These are phyloP conservation scores for Sycophila texana DNA, from an alignment of 2,888 invertebrate species.

Conservation along the genomic window DNA sequence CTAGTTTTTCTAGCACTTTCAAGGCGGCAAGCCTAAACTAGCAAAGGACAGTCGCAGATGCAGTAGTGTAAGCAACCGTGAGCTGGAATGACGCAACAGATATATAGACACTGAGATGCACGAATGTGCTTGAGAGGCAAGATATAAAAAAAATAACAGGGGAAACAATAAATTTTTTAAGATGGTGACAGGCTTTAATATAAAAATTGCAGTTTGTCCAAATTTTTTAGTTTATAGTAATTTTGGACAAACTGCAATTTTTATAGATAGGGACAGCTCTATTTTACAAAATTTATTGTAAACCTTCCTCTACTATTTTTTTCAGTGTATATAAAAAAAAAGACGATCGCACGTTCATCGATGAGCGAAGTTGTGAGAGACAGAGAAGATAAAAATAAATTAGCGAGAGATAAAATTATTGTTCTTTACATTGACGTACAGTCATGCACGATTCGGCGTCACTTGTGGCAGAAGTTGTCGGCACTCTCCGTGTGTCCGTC, in stretches of 20 bases:
- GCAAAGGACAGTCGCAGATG: constrained; percentile 35
- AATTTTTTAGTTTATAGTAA: too few species aligned
- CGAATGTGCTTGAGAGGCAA: constrained; percentile 8
- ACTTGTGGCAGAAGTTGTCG: constrained; percentile 17
- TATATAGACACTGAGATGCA: constrained; percentile 41
- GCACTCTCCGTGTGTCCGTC: constrained; percentile 31
- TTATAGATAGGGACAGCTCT: too few species aligned
- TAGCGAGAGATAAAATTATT: constrained; percentile 35
- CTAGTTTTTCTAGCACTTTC: neutral
- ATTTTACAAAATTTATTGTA: too few species aligned
- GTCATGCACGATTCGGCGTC: constrained; percentile 34
- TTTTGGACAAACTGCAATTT: too few species aligned
- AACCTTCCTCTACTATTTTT: too few species aligned
- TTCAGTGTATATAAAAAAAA: too few species aligned
- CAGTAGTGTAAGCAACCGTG: constrained; percentile 13
- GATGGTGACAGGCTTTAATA: too few species aligned
- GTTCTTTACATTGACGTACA: constrained; percentile 47
- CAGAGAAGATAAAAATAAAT: constrained; percentile 24
- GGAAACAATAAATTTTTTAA: too few species aligned
- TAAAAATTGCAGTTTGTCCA: too few species aligned
- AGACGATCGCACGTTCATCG: constrained; percentile 24
- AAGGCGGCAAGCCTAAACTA: constrained; percentile 40
- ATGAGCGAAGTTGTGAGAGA: constrained; percentile 36
- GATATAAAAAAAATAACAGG: constrained; percentile 18
- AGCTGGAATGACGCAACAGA: constrained; percentile 8